Base-by-base conservation (phyloP, 2,888 invertebrate species). In the Oscheius sp. region DNA sequence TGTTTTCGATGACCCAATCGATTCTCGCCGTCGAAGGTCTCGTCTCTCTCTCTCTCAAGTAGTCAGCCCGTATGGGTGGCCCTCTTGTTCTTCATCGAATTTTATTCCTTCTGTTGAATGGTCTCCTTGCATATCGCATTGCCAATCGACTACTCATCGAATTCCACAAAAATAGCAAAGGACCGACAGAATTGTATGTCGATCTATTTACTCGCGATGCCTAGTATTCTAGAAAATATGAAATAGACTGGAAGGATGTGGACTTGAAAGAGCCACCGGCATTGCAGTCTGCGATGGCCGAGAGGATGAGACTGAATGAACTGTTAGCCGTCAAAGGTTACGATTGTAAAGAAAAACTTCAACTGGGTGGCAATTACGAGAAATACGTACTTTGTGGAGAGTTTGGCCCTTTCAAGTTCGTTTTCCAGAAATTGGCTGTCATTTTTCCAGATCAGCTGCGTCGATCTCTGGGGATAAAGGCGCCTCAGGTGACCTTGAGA, bases 301-400 rank as follows among this genome's bases (percentile, higher is more conserved):
- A 72, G 43, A n/a, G 72, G 21, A 41, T 72, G 64, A 64, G 72
- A 21, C 27, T 72, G 55, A 72, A 72, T 55, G 72, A 72, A 56
- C 53, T 72, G 23, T 45, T 72, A 13, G 64, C 72, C 3, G 56
- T 46, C n/a, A 64, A 55, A 35, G 23, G 18, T n/a, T 55, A 55
- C 18, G 66, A 72, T n/a, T 72, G 72, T 41, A 66, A 72, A 43
- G 21, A 66, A 13, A 41, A 52, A 18, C 25, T 64, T 16, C 52
- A 18, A 6, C 55, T 72, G 9, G 72, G 64, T 16, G 66, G 66
- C n/a, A 25, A 41, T 16, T 27, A 41, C 25, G 64, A 72, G 25
- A 55, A 41, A 27, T 72, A 58, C 13, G 45, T 56, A 16, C 53
- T 72, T 41, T 72, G 72, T 46, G 64, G 27, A 16, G 72, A 72